Evolutionary conservation across 2,888 invertebrate species (phyloP), one percentile per base, ranked within the genome.

Genomic region (Hypomecis punctinalis): DNA sequence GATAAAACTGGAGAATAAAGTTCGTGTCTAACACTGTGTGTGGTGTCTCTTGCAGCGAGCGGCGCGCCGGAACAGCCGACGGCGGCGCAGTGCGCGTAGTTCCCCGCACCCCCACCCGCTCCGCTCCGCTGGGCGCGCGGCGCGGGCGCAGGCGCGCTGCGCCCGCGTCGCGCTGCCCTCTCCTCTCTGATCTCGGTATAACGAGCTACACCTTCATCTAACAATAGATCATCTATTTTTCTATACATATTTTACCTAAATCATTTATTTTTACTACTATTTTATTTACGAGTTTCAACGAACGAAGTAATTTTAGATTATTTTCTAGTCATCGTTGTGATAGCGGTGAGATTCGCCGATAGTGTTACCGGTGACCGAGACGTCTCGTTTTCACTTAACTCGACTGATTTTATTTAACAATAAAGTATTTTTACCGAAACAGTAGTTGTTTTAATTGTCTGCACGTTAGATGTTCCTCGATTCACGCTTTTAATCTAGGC

Each of bases 41-140:
- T 91, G 90, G 91, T 92, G 92, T 93, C 91, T 93, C 92, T 93
- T 93, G 88, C 93, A 93, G 93, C 93, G 91, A 90, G 90, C 84
- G 85, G 85, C 87, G 90, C 90, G 91, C 89, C 88, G 90, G 88
- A 93, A 92, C 90, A 91, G 90, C 91, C 92, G 86, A 86, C 93
- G 85, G 93, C 93, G 93, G 93, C 93, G 93, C 91, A 90, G 91
- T 91, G 93, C 93, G 93, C 93, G 91, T 93, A 93, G 91, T 86
- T 84, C 88, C 81, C 80, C 74, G 67, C 70, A 56, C 71, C 46
- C 75, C 72, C 73, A 70, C 69, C 72, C 71, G 68, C 68, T 65
- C 70, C 73, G 74, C 77, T 69, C 73, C 74, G 76, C 76, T 76
- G 73, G 81, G 81, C 79, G 78, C 77, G 73, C 77, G 77, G 75